Conservation (phyloP, 2,888 invertebrate species). For the Miltochrista miniata region DNA sequence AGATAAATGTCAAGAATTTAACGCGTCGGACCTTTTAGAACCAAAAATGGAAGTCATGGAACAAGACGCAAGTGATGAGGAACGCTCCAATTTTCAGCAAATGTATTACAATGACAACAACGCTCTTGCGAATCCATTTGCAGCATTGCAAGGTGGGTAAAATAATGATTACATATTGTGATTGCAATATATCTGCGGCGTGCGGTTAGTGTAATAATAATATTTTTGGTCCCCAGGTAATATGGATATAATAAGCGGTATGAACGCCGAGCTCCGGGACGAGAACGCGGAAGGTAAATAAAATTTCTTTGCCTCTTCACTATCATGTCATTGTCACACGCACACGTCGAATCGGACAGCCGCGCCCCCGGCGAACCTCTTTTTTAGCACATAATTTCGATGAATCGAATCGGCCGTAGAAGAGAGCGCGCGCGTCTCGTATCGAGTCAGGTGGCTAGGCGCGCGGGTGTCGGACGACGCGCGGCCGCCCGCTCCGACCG, state of each 20-base stretch:
- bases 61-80: slow-evolving; percentile 87
- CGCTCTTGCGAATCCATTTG: slow-evolving; percentile 77
- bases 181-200: neutral
- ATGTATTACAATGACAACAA: slow-evolving; percentile 75
- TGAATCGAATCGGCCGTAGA: slow-evolving; percentile 45
- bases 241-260: slow-evolving; percentile 76
- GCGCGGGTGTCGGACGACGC: slow-evolving; percentile 77
- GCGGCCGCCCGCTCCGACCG: slow-evolving; percentile 38
- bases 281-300: slow-evolving; percentile 78
- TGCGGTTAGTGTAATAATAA: slow-evolving; percentile 7
- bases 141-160: slow-evolving; percentile 68
- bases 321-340: slow-evolving; percentile 75
- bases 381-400: slow-evolving; percentile 34
- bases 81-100: slow-evolving; percentile 74
- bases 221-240: slow-evolving; percentile 59
- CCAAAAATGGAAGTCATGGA: slow-evolving; percentile 90
- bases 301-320: slow-evolving; percentile 44
- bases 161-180: slow-evolving; percentile 1
- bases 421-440: slow-evolving; percentile 68
- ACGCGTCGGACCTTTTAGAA: slow-evolving; percentile 79
- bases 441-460: slow-evolving; percentile 66
- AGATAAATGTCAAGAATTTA: slow-evolving; percentile 74
- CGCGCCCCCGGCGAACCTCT: slow-evolving; percentile 82
- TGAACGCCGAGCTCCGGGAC: slow-evolving; percentile 72
- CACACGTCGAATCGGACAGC: slow-evolving; percentile 82